Evolutionary conservation across 2,797 vertebrate species (phyloP).

Genomic region (Gymnodraco acuticeps): DNA sequence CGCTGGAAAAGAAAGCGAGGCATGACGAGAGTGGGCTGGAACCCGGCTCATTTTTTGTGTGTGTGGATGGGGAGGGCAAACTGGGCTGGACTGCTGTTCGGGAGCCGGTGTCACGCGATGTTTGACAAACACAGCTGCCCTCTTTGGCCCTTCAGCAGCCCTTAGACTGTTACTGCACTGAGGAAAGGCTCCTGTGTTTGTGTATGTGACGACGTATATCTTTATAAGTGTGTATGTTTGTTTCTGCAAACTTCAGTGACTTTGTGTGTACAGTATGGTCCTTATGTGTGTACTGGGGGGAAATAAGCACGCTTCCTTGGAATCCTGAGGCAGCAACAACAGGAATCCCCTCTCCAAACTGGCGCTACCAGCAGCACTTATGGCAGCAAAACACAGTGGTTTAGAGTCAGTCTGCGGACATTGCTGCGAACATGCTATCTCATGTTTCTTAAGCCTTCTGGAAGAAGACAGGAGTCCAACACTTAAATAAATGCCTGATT

Average conservation of each 20-base stretch:
- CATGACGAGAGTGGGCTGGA: slow-evolving; percentile 76
- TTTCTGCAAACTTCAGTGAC: slow-evolving; percentile 27
- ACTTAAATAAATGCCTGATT: not conserved
- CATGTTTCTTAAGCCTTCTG: not conserved
- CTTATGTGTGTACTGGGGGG: slow-evolving; percentile 10
- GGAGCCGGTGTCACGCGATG: slow-evolving; percentile 85
- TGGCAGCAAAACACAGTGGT: slow-evolving; percentile 10
- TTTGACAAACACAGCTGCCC: slow-evolving; percentile 86
- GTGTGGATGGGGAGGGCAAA: slow-evolving; percentile 54
- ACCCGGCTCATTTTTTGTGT: slow-evolving; percentile 48
- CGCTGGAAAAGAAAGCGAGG: slow-evolving; percentile 77
- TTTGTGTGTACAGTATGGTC: slow-evolving; percentile 23
- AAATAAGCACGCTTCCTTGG: slow-evolving; percentile 15
- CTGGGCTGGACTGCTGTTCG: slow-evolving; percentile 73
- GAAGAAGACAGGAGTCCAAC: not conserved
- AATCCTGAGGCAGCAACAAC: slow-evolving; percentile 34
- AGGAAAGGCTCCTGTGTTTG: slow-evolving; percentile 38
- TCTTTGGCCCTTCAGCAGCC: slow-evolving; percentile 72
- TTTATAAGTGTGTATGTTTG: slow-evolving; percentile 7
- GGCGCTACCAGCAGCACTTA: slow-evolving; percentile 34
- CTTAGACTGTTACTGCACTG: slow-evolving; percentile 52
- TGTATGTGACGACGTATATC: slow-evolving; percentile 6
- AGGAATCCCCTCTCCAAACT: slow-evolving; percentile 16
- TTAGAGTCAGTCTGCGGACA: not conserved
- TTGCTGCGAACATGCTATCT: slow-evolving; percentile 8